Evolutionary conservation across 37 sponge, comb jelly and placozoan genomes (phyloP), one percentile per base, ranked within the genome.

Genomic region (Chondrilla cf. caribensis): DNA sequence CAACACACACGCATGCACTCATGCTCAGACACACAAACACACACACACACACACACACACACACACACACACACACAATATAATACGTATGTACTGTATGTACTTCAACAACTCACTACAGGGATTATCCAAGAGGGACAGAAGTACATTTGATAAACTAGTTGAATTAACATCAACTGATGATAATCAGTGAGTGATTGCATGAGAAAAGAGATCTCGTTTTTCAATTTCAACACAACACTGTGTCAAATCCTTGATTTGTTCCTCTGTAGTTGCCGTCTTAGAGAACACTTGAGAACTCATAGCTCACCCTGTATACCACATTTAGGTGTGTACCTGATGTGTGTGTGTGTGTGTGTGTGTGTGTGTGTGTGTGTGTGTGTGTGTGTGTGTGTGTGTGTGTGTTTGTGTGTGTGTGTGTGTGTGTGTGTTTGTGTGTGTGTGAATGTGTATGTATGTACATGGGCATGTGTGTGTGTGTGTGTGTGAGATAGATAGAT

Each of bases 221-320:
- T n/a, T n/a, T n/a, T n/a, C n/a, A n/a, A n/a, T n/a, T n/a, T n/a
- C n/a, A n/a, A n/a, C n/a, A n/a, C n/a, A n/a, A n/a, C n/a, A n/a
- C n/a, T n/a, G n/a, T n/a, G n/a, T n/a, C n/a, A n/a, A n/a, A n/a
- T n/a, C n/a, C n/a, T n/a, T n/a, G 35, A 32, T 42, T n/a, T 15
- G 32, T 25, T 51, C 58, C 32, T 38, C 28, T 82, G 24, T 39
- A 94, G 95, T 64, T 71, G 77, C 33, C 58, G 19, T 21, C 47
- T 94, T 55, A 78, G 95, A 15, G 89, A 88, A 2, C 92, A 94
- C 70, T 83, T 91, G 89, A 37, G 78, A 26, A 79, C 64, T 8
- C 81, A 66, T 25, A 58, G 76, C 3, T 75, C 86, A 0, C 95
- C 95, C 44, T 88, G 92, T 35, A 94, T 94, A 18, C 95, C 95